Evolutionary conservation across 2,888 invertebrate genomes (phyloP).

Genomic region (Acleris emargana): DNA sequence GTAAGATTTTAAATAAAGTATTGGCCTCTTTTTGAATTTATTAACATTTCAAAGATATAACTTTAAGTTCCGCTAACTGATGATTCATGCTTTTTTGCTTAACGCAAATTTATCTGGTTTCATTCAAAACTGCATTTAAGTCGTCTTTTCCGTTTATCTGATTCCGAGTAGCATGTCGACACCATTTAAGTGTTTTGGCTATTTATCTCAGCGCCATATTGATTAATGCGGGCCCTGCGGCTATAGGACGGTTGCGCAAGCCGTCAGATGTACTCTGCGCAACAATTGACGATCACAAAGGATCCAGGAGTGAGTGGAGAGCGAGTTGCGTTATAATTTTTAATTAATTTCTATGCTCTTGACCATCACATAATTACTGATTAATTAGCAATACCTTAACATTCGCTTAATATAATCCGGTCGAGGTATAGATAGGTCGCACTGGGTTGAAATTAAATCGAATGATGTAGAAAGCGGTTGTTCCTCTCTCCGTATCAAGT

Average conservation of each 20-base stretch:
- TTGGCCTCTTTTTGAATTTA: too few relatives aligned
- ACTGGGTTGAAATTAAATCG: too few relatives aligned
- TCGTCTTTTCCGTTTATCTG: conserved; percentile 20
- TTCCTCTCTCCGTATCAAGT: too few relatives aligned
- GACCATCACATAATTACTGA: too few relatives aligned
- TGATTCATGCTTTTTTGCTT: conserved; percentile 1
- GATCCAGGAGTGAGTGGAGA: conserved; percentile 2
- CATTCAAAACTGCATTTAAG: conserved; percentile 10
- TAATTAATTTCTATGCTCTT: neutral
- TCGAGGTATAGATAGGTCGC: too few relatives aligned
- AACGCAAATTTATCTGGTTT: neutral
- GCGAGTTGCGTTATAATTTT: conserved; percentile 2
- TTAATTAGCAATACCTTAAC: too few relatives aligned
- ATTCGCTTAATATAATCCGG: too few relatives aligned
- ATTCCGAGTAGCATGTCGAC: conserved; percentile 34
- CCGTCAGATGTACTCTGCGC: conserved; percentile 21
- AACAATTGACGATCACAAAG: conserved; percentile 19
- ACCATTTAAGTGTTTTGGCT: conserved; percentile 34
- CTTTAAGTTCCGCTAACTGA: neutral
- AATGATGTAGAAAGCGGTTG: too few relatives aligned
- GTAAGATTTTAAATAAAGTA: too few relatives aligned
- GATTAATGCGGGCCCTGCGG: conserved; percentile 47
- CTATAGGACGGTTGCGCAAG: conserved; percentile 42
- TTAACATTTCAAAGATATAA: too few relatives aligned
- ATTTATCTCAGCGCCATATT: conserved; percentile 43